Base-by-base conservation (phyloP, 2,113 vertebrate genomes). In the Astatoreochromis straeleni region DNA sequence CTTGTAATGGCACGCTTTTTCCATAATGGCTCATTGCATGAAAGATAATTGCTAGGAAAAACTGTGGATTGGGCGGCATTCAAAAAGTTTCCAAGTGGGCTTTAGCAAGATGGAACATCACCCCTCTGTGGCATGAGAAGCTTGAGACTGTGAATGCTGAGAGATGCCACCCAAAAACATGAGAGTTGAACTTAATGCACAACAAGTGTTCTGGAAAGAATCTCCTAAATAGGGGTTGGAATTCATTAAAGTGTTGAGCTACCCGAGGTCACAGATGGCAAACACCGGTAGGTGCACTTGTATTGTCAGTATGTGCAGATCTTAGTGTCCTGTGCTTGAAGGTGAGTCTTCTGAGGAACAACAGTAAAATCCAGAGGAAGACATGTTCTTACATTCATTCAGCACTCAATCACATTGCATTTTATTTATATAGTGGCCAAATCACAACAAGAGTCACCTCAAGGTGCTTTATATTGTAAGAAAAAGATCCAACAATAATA, bases 1-100 rank as follows among this genome's bases (percentile, higher is more conserved):
- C 17, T 7, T 89, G 24, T 84, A 80, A 88, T 47, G 17, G 68
- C 73, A 86, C 19, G 26, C 80, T 84, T 60, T 90, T 89, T 90
- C 78, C 78, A 88, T 7, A 21, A 65, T 89, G 53, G 93, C 68
- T 91, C 87, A 89, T 63, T 19, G 24, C 57, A 33, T 38, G 8
- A 83, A 2, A 88, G 17, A 21, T 14, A 53, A 42, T 85, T 83
- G 7, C 19, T 57, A 5, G 21, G 31, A 45, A 21, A 45, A 58
- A 45, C 16, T 60, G 35, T 49, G 35, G 40, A 49, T 49, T 49
- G 45, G 45, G 45, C 1, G 0, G 42, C 45, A 8, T 49, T 78
- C 70, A 47, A 49, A 75, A 49, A 75, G 6, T 47, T 16, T 42
- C 21, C 38, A 10, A 45, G 3, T 42, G 8, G 68, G 68, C 38